These are phyloP conservation scores for Diabrotica virgifera DNA, from an alignment of 1,140 invertebrate species.

Conservation along the genomic window DNA sequence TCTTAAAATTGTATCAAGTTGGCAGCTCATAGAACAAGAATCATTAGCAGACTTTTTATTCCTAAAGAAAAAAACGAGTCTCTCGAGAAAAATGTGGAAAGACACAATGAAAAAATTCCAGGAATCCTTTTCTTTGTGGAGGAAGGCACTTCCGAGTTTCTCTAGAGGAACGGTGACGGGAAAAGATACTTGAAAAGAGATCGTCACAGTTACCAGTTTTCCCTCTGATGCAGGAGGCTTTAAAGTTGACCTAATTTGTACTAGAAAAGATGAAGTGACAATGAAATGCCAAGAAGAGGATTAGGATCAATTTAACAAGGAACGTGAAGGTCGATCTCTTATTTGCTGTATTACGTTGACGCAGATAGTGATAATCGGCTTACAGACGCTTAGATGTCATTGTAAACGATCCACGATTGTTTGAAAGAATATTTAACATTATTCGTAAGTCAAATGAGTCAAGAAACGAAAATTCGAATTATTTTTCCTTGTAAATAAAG, in stretches of 20 bases:
- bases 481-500: too few relatives aligned
- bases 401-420: too few relatives aligned
- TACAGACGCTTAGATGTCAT: too few relatives aligned
- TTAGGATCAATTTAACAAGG: background rate
- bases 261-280: background rate
- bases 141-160: background rate
- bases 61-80: background rate
- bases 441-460: too few relatives aligned
- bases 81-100: background rate
- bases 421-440: too few relatives aligned
- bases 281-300: background rate
- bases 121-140: background rate
- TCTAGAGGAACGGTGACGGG: background rate
- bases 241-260: slow-evolving; percentile 1
- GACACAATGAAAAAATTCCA: slow-evolving; percentile 1
- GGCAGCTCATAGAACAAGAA: slow-evolving; percentile 1
- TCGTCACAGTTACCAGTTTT: background rate
- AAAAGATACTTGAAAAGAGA: background rate
- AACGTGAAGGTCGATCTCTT: background rate
- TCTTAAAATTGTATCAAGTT: background rate
- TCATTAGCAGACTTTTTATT: slow-evolving; percentile 1
- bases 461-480: too few relatives aligned
- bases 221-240: background rate
- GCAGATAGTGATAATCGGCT: too few relatives aligned
- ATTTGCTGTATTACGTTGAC: too few relatives aligned